Conservation (phyloP, 2,113 vertebrate species). For the Sceloporus tristichus region DNA sequence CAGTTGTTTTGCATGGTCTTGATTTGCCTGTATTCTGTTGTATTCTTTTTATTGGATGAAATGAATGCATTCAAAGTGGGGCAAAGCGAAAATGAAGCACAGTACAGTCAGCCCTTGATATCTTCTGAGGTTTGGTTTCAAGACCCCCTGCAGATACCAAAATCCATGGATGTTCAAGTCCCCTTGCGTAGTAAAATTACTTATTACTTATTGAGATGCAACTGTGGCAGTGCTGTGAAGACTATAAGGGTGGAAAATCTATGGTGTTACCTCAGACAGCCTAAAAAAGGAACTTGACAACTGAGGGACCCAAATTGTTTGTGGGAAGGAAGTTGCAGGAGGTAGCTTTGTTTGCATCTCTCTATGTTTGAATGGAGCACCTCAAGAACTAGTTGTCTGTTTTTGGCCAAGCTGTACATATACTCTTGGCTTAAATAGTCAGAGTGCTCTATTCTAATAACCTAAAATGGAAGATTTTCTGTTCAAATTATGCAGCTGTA, state of each 20-base stretch:
- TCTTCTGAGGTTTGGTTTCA: too few species aligned
- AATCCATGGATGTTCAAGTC: too few species aligned
- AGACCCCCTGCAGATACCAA: too few species aligned
- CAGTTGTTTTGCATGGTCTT: not conserved
- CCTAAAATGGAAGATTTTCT: too few species aligned
- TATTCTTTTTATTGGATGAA: too few species aligned
- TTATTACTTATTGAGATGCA: not conserved
- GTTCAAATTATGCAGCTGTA: not conserved
- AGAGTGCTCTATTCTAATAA: not conserved
- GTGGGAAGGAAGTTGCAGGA: not conserved
- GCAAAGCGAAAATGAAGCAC: too few species aligned
- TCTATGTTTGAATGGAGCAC: not conserved
- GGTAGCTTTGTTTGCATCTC: not conserved
- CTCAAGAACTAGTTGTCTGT: not conserved
- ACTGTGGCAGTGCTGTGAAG: not conserved
- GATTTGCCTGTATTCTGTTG: not conserved
- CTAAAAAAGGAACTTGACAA: not conserved
- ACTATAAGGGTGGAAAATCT: too few species aligned
- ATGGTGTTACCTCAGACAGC: not conserved
- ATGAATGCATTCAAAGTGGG: too few species aligned
- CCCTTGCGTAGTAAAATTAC: too few species aligned
- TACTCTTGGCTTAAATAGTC: not conserved
- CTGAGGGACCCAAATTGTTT: not conserved
- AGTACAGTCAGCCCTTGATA: too few species aligned
- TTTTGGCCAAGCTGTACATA: not conserved